Conservation (phyloP, 2,113 vertebrate genomes). For the Empidonax traillii region DNA sequence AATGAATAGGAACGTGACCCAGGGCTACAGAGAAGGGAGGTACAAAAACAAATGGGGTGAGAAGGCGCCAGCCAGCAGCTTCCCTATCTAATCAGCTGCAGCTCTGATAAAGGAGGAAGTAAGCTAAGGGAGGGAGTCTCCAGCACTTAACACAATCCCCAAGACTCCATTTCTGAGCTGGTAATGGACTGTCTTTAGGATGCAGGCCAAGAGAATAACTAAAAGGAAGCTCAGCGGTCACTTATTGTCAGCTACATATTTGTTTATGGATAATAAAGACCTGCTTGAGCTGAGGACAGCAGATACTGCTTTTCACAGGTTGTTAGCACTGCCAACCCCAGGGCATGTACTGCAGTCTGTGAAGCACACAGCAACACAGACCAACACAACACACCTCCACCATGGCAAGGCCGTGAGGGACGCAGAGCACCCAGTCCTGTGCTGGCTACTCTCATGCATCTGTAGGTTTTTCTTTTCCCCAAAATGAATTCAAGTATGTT, state of each 20-base stretch:
- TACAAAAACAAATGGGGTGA: slow-evolving; percentile 69
- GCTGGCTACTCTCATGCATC: not conserved
- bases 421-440: not conserved
- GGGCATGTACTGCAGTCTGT: rapidly evolving
- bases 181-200: slow-evolving; percentile 58
- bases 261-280: not conserved
- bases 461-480: no score
- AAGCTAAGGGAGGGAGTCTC: slow-evolving; percentile 58
- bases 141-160: slow-evolving; percentile 69
- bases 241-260: slow-evolving; percentile 1
- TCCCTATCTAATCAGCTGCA: slow-evolving; percentile 73
- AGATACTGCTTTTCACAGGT: not conserved
- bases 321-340: not conserved
- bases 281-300: not conserved
- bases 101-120: slow-evolving; percentile 76
- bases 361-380: not conserved
- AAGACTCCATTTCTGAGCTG: slow-evolving; percentile 37
- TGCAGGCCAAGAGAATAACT: slow-evolving; percentile 38
- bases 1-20: slow-evolving; percentile 56
- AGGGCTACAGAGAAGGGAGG: not conserved
- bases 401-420: not conserved
- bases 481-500: no score
- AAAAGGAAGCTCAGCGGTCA: slow-evolving; percentile 23
- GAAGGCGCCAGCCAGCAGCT: slow-evolving; percentile 69
- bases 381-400: not conserved